Conservation (phyloP, 1,140 invertebrate species). For the Drosophila seguyi region DNA sequence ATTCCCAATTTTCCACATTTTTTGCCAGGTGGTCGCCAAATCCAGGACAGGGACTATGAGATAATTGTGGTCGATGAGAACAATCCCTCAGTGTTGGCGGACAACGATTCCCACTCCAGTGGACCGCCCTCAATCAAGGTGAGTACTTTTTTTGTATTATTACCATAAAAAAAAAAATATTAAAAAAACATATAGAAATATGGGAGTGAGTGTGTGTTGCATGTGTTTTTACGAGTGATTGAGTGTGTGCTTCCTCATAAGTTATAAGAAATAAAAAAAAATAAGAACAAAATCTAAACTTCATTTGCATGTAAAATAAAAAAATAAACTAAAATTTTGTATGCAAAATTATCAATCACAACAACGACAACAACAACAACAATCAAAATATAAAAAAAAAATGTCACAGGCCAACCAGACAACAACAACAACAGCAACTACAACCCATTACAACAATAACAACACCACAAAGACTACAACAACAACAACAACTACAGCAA, state of each 20-base stretch:
- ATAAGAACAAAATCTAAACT: slow-evolving; percentile 34
- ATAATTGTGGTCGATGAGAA: slow-evolving; percentile 96
- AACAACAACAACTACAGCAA: slow-evolving; percentile 34
- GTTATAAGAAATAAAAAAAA: neutral
- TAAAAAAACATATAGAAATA: neutral
- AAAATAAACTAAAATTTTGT: slow-evolving; percentile 40
- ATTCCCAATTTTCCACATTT: neutral
- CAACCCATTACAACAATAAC: slow-evolving; percentile 64
- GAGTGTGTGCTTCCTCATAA: slow-evolving; percentile 10
- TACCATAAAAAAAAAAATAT: neutral
- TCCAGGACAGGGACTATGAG: slow-evolving; percentile 93
- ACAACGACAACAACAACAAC: slow-evolving; percentile 61
- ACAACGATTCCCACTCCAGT: slow-evolving; percentile 90
- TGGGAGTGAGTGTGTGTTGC: slow-evolving; percentile 10
- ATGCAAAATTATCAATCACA: slow-evolving; percentile 50
- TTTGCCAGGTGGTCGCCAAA: slow-evolving; percentile 84
- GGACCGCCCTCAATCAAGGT: slow-evolving; percentile 94
- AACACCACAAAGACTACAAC: slow-evolving; percentile 64
- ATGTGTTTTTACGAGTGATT: slow-evolving; percentile 17
- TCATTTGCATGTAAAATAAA: slow-evolving; percentile 69
- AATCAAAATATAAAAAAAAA: slow-evolving; percentile 50
- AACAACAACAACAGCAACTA: slow-evolving; percentile 62
- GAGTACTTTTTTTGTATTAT: slow-evolving; percentile 41
- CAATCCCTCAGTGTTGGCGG: slow-evolving; percentile 92
- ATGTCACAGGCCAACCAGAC: slow-evolving; percentile 57